Conservation (phyloP, 2,888 invertebrate genomes). For the Leucophenga montana region DNA sequence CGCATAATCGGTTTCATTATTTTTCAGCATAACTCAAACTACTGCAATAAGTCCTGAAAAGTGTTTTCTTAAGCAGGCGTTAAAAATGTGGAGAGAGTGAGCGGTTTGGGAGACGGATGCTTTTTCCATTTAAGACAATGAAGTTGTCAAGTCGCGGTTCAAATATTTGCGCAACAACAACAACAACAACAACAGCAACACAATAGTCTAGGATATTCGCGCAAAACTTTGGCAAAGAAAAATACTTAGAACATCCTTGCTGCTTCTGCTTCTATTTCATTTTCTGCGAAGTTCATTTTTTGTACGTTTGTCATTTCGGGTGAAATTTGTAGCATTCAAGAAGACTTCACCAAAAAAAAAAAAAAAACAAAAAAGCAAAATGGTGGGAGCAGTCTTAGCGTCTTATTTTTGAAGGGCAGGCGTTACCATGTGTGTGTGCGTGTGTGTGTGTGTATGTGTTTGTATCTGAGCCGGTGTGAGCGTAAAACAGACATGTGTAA, state of each 20-base stretch:
- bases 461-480: constrained; percentile 35
- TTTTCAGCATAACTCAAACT: not conserved
- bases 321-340: too few relatives aligned
- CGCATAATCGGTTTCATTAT: constrained; percentile 28
- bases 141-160: constrained; percentile 22
- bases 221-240: not conserved
- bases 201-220: not conserved
- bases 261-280: not conserved
- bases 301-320: constrained; percentile 24
- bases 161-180: constrained; percentile 16
- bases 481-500: constrained; percentile 27
- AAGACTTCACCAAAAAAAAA: too few relatives aligned
- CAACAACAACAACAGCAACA: not conserved
- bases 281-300: constrained; percentile 7
- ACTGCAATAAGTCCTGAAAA: not conserved
- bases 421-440: not conserved
- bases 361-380: too few relatives aligned
- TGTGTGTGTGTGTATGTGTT: not conserved
- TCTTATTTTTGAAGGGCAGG: not conserved
- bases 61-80: too few relatives aligned
- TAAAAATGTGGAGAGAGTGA: too few relatives aligned
- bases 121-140: not conserved
- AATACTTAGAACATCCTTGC: constrained; percentile 1
- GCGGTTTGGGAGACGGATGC: too few relatives aligned
- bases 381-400: too few relatives aligned